A percentile compares a stretch with the other conserved stretches of the same genome.
Evolutionary conservation across 2,113 vertebrate species (phyloP).

Genomic region (Calyptomena viridis): DNA sequence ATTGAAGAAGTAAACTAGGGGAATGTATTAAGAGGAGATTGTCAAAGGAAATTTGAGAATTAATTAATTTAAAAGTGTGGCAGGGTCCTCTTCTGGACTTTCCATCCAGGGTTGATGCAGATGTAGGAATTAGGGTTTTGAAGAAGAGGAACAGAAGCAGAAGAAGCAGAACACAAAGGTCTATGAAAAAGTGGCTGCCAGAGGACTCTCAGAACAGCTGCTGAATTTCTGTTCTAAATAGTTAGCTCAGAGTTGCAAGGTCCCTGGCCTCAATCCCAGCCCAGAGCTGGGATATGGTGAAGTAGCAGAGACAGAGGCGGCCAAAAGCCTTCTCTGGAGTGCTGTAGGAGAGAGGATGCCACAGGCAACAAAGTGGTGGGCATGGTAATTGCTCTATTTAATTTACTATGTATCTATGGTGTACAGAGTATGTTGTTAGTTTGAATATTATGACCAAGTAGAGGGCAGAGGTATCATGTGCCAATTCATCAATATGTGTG

Average conservation of each 20-base stretch:
- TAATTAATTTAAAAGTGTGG: not conserved
- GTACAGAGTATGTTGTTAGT: not conserved
- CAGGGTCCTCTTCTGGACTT: not conserved
- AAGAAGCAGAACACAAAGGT: not conserved
- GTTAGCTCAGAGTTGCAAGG: not conserved
- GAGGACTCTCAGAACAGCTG: not conserved
- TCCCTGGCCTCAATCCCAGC: not conserved
- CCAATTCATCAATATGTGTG: slow-evolving; percentile 23
- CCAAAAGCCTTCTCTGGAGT: not conserved
- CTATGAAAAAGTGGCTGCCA: not conserved
- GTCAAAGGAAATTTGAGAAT: not conserved
- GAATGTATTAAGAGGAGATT: not conserved
- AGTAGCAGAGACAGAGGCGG: not conserved
- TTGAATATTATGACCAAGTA: not conserved
- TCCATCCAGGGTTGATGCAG: not conserved
- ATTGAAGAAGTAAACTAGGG: not conserved
- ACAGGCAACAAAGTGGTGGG: not conserved
- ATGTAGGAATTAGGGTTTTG: not conserved
- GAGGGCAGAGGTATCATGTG: not conserved
- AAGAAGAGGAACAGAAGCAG: not conserved
- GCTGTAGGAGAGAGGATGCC: not conserved
- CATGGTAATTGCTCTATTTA: not conserved
- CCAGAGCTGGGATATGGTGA: not conserved
- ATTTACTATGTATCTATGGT: not conserved
- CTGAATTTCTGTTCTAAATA: not conserved